Base-by-base conservation (phyloP, 2,888 invertebrate species). In the Heliconius cydno region DNA sequence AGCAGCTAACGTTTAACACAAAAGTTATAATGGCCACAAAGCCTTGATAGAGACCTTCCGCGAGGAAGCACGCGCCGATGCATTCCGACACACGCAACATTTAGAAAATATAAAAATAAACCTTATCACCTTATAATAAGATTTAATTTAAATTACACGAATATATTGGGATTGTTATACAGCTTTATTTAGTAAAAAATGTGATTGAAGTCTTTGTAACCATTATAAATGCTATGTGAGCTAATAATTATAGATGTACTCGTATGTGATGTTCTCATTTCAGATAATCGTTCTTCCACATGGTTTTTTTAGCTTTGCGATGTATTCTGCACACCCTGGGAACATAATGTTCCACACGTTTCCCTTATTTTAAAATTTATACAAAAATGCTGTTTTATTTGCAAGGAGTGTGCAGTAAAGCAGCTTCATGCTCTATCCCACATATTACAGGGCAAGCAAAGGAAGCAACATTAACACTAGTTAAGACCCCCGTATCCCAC, bases 11-110 rank as follows among this genome's bases (percentile, higher is more conserved):
- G 28, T 60, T 75, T 67, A 76, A 41, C 41, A 76, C 76, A 68
- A 76, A 76, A 68, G 76, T 67, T 38, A 76, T 76, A 66, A 57
- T 67, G 66, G 22, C 38, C 68, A 75, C 22, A 65, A 75, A 78
- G 74, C 89, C 90, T 90, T 88, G 88, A 81, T 85, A 86, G 79
- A 87, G 89, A 88, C 90, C 89, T 90, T 89, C 86, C 77, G 57
- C 72, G 85, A 87, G 89, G 82, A 82, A 80, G 70, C 78, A 83
- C 82, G 83, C 82, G 78, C 70, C 78, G 82, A 74, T 82, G 83
- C 78, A 52, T 82, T 63, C 63, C 52, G 66, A 76, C 80, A 79
- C 80, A 81, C 79, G 79, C 76, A 68, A 79, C 60, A 63, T 28
- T 46, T 41, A 12, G 7, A 15, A 15, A 57, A 13, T 46, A 13